Percentiles rank a stretch among this genome's conserved stretches.
Evolutionary conservation across 2,797 vertebrate genomes (phyloP).

Genomic region (Potorous gilbertii): DNA sequence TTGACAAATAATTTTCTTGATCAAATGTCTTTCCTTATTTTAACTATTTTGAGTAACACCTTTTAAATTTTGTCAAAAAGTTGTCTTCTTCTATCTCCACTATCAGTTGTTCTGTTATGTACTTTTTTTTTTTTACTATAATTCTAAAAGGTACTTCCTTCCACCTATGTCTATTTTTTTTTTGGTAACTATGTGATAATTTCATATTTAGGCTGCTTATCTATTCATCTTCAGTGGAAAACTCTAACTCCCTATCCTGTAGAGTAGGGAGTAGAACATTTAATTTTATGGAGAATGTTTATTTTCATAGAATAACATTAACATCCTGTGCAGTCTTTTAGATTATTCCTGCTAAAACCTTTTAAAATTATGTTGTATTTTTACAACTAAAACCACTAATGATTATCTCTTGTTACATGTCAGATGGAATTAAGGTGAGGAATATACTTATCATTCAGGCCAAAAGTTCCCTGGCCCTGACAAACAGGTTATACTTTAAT

Average conservation of each 20-base stretch:
- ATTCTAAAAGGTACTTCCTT: neutral
- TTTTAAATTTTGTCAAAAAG: neutral
- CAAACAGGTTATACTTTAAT: neutral
- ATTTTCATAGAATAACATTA: neutral
- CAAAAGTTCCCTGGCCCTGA: neutral
- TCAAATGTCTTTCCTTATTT: neutral
- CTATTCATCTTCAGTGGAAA: neutral
- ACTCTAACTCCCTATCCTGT: constrained; percentile 19
- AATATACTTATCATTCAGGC: constrained; percentile 27
- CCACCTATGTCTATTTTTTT: neutral
- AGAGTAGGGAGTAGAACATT: neutral
- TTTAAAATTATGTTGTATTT: constrained; percentile 3
- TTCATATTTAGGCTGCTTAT: neutral
- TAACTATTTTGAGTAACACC: neutral
- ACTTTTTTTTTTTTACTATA: neutral
- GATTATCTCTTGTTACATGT: neutral
- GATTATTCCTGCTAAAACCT: neutral
- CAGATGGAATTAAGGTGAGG: constrained; percentile 27
- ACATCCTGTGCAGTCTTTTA: neutral
- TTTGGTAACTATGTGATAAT: neutral
- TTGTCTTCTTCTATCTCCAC: neutral
- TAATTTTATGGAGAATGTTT: neutral
- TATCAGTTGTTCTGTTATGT: neutral
- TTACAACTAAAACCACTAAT: neutral
- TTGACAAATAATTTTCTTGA: neutral